Conservation (phyloP, 2,113 vertebrate genomes). For the Ciconia boyciana region DNA sequence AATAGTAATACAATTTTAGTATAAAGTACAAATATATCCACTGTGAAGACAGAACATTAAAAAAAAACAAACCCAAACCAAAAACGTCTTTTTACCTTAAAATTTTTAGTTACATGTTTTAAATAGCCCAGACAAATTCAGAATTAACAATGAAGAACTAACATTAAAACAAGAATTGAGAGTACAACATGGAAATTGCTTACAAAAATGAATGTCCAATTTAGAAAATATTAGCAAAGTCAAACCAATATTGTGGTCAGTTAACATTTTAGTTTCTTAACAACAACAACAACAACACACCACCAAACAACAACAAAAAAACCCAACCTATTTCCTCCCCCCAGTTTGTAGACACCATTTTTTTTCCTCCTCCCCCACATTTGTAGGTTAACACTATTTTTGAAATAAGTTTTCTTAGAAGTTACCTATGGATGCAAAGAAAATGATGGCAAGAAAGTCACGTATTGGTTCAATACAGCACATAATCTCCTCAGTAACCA, state of each 20-base stretch:
- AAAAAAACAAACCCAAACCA: background rate
- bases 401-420: background rate
- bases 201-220: background rate
- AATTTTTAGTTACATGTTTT: background rate
- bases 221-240: background rate
- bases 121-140: background rate
- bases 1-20: background rate
- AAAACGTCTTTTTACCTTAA: background rate
- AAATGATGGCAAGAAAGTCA: conserved; percentile 96
- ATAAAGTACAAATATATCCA: background rate
- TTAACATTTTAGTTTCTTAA: background rate
- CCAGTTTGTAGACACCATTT: background rate
- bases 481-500: conserved; percentile 87
- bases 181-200: background rate
- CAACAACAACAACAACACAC: background rate
- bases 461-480: conserved; percentile 91
- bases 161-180: background rate
- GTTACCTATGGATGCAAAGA: conserved; percentile 96
- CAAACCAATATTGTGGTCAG: background rate
- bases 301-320: too few relatives aligned
- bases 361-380: background rate
- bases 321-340: background rate
- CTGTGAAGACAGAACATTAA: background rate
- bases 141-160: background rate
- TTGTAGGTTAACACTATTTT: background rate